Evolutionary conservation across 64 coral and sea anemone species (phyloP).

Genomic region (Pachyseris speciosa): DNA sequence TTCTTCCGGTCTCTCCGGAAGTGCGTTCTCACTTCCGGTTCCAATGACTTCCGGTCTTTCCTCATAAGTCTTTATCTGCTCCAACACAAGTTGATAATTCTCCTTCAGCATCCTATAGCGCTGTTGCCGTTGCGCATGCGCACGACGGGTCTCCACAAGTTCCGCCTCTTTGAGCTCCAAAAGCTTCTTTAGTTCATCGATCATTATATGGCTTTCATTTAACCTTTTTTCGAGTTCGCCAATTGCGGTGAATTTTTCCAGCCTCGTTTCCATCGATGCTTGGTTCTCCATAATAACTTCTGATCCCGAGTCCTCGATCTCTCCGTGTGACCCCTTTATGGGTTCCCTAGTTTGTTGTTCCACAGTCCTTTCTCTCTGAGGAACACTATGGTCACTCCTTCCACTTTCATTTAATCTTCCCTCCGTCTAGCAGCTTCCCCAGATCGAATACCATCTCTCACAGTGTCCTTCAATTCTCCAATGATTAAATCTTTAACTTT

Average conservation of each 20-base stretch:
- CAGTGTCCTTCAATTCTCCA: conserved; percentile 26
- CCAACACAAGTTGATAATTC: conserved; percentile 80
- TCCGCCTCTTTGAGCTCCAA: conserved; percentile 63
- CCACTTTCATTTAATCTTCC: not conserved
- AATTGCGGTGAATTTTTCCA: not conserved
- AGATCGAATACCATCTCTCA: conserved; percentile 19
- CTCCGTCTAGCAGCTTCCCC: conserved; percentile 19
- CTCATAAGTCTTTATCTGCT: conserved; percentile 90
- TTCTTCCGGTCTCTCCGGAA: conserved; percentile 62
- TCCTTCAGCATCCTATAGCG: conserved; percentile 79
- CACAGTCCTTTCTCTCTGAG: not conserved
- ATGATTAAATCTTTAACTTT: conserved; percentile 41
- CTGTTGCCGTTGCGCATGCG: conserved; percentile 78
- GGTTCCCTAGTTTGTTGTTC: not conserved
- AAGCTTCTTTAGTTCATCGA: conserved; percentile 3
- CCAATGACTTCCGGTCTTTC: not conserved
- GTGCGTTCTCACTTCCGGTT: conserved; percentile 40
- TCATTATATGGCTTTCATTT: not conserved
- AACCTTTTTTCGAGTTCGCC: conserved; percentile 8
- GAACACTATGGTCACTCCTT: not conserved
- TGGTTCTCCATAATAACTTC: not conserved
- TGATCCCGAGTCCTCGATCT: not conserved
- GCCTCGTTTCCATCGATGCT: not conserved
- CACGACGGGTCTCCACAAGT: conserved; percentile 65
- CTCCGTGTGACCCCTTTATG: not conserved